A percentile compares a stretch with the other conserved stretches of the same genome.
Evolutionary conservation across 2,113 vertebrate species (phyloP).

Genomic region (Saccopteryx bilineata): DNA sequence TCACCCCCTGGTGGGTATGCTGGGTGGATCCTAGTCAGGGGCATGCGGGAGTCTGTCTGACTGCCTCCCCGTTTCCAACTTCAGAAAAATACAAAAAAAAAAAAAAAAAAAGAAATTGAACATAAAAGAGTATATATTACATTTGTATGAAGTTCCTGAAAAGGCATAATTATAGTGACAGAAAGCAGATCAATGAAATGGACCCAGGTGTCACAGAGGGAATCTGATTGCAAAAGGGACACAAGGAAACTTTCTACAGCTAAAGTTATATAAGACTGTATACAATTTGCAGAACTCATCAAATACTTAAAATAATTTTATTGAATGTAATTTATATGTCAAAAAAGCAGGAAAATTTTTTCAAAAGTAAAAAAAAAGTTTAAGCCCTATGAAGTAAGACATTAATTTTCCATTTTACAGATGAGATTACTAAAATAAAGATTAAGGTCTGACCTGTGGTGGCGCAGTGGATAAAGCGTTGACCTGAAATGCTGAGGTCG

Average conservation of each 20-base stretch:
- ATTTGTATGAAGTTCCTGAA: conserved; percentile 34
- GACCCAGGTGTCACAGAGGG: neutral
- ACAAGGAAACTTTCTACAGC: neutral
- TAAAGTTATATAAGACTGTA: neutral
- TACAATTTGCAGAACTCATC: neutral
- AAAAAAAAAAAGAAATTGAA: neutral
- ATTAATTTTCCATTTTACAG: conserved; percentile 42
- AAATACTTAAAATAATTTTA: neutral
- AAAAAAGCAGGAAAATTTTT: neutral
- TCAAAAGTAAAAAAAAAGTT: neutral
- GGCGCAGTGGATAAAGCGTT: no score
- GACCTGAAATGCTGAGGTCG: no score
- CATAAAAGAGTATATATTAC: neutral
- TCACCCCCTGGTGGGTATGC: no score
- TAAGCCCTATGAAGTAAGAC: neutral
- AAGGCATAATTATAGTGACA: neutral
- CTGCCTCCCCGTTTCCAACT: no score
- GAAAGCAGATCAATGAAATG: neutral
- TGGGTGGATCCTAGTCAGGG: no score
- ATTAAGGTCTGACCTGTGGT: neutral
- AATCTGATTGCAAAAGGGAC: neutral
- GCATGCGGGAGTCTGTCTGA: no score
- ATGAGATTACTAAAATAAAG: neutral
- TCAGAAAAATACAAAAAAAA: no score
- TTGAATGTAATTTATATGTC: neutral